Base-by-base conservation (phyloP, 2,888 invertebrate species). In the Drosophila niveifrons region DNA sequence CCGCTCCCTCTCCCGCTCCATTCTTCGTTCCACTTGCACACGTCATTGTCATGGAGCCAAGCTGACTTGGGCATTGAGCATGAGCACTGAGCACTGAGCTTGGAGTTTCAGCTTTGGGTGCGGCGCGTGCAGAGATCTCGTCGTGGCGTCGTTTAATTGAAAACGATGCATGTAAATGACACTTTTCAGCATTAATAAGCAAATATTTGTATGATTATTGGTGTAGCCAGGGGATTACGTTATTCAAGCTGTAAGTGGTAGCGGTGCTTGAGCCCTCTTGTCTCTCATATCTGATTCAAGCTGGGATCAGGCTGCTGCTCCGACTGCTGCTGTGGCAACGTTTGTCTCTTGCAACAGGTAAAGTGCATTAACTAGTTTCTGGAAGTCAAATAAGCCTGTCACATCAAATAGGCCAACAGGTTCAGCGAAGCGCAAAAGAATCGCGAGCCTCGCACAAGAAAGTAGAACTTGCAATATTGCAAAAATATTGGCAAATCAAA, bases 131-230 rank as follows among this genome's bases (percentile, higher is more conserved):
- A 81, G 67, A 72, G 47, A 47, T 69, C 59, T 65, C 43, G 23
- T 23, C 28, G 39, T 80, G 84, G 89, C 85, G 85, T 86, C 89
- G 87, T 86, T 86, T 86, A 86, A 86, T 86, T 86, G 85, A 86
- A 87, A 86, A 86, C 89, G 85, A 88, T 87, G 87, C 89, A 88
- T 88, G 88, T 88, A 90, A 88, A 87, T 90, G 90, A 84, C 90
- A 88, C 90, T 88, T 88, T 88, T 88, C 89, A 90, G 89, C 90
- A 88, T 87, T 87, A 87, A 87, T 87, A 89, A 87, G 86, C 85
- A 89, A 89, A 89, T 87, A 87, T 89, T 87, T 89, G 89, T 87
- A 78, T 76, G 86, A 83, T 86, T 86, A 86, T 86, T 88, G 79
- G 75, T 79, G 85, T 75, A 72, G 86, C 65, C 44, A 65, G 61